Base-by-base conservation (phyloP, 2,888 invertebrate genomes). In the Aplocera efformata region DNA sequence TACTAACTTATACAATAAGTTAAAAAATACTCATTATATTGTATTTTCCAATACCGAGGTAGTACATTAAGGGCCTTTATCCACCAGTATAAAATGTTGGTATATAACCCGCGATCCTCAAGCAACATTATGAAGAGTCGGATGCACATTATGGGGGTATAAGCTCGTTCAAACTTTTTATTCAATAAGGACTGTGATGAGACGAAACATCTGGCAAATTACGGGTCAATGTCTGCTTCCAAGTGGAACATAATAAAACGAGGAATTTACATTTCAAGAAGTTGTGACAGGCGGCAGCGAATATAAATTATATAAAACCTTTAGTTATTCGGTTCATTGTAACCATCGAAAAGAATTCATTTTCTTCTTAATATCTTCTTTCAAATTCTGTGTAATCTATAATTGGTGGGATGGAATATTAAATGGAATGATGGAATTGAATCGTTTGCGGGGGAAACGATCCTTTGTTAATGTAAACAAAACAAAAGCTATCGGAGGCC, bases 131-230 rank as follows among this genome's bases (percentile, higher is more conserved):
- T 53, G 55, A 51, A 51, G 47, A 53, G 44, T 50, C 50, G 47
- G 55, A 54, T 58, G 59, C 60, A 63, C 64, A 67, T 70, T 63
- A 69, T 63, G 58, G 53, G 60, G 60, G 58, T 60, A 62, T 56
- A 58, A 67, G 60, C 48, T 56, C 48, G 54, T 56, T 51, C 48
- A 60, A 72, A 69, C 60, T 71, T 70, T 68, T 70, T 60, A 64
- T 63, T 66, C 62, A 64, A 72, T 72, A 72, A 72, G 63, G 62
- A 60, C 60, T 59, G 64, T 63, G 59, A 64, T 66, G 68, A 63
- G 56, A 57, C 50, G 59, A 52, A 63, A 63, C 75, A 73, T 68
- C 74, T 75, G 73, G 70, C 59, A 57, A 61, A 60, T 58, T 64
- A 60, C 56, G 53, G 67, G 69, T 58, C 70, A 66, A 60, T 63